Conservation (phyloP, 92 coral and sea anemone species). For the Palythoa caribaeorum region DNA sequence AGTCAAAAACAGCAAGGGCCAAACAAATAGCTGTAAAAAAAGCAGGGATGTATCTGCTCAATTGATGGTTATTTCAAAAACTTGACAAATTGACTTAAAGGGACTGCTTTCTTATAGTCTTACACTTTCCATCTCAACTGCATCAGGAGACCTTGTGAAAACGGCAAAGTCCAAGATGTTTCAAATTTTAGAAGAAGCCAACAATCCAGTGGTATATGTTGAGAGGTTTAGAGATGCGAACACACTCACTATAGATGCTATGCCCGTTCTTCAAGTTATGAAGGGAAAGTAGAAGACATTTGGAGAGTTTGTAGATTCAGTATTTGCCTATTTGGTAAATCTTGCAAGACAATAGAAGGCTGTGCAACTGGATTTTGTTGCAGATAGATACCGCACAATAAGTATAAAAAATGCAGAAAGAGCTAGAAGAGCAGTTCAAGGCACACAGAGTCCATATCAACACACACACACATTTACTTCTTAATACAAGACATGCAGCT, state of each 20-base stretch:
- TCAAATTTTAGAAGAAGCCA: constrained; percentile 41
- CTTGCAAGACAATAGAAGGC: constrained; percentile 58
- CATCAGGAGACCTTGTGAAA: constrained; percentile 52
- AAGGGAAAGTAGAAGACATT: constrained; percentile 58
- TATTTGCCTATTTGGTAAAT: constrained; percentile 55
- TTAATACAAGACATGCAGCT: constrained; percentile 40
- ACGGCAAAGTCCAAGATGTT: constrained; percentile 58
- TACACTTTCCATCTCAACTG: constrained; percentile 48
- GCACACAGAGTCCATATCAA: constrained; percentile 57
- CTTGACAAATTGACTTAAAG: constrained; percentile 51
- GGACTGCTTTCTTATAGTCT: constrained; percentile 54
- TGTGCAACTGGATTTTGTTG: constrained; percentile 56
- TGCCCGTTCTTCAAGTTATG: constrained; percentile 59
- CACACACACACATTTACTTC: constrained; percentile 53
- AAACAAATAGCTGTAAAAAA: background rate
- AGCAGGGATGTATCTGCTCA: constrained; percentile 57
- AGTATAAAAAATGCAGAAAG: constrained; percentile 65
- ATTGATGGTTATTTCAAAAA: constrained; percentile 48
- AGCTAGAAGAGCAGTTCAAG: constrained; percentile 60
- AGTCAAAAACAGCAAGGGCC: constrained; percentile 32
- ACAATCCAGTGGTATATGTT: constrained; percentile 54
- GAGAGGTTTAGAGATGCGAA: constrained; percentile 45
- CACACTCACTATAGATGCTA: constrained; percentile 59
- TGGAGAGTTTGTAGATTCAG: constrained; percentile 54
- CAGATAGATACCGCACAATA: constrained; percentile 46